Evolutionary conservation across 2,888 invertebrate genomes (phyloP).

Genomic region (Sarcophaga variegata): DNA sequence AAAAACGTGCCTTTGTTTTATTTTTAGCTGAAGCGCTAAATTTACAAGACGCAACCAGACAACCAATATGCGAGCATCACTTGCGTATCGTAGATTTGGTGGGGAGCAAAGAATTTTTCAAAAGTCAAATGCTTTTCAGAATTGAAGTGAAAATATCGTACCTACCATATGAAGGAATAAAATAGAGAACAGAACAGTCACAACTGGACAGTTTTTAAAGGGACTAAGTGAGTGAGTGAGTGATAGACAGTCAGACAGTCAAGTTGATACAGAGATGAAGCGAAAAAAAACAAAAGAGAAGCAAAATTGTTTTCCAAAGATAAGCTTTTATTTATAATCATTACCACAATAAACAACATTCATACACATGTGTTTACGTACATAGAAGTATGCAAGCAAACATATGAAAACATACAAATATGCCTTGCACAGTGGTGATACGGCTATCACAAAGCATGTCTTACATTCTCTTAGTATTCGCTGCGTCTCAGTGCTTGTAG

Average conservation of each 20-base stretch:
- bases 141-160: background rate
- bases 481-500: too few relatives aligned
- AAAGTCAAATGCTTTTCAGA: constrained; percentile 34
- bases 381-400: background rate
- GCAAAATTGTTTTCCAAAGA: constrained; percentile 49
- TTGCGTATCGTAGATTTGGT: constrained; percentile 39
- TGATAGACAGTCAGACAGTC: constrained; percentile 12
- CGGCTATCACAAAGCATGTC: too few relatives aligned
- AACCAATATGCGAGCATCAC: constrained; percentile 30
- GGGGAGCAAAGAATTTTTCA: constrained; percentile 28
- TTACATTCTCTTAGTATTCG: too few relatives aligned
- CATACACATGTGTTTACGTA: background rate
- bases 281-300: constrained; percentile 8
- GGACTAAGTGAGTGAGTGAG: constrained; percentile 7
- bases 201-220: constrained; percentile 22
- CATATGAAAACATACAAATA: background rate
- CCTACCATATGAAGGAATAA: background rate
- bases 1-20: constrained; percentile 59
- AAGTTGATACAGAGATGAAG: background rate
- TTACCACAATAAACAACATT: constrained; percentile 43
- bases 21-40: constrained; percentile 57
- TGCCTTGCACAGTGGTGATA: constrained; percentile 8
- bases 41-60: constrained; percentile 43
- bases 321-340: constrained; percentile 59
- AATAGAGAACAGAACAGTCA: constrained; percentile 26